Percentiles rank a stretch among this genome's conserved stretches.
These are phyloP conservation scores for Halcyon chelicuti DNA, from an alignment of 2,797 vertebrate species.

Conservation along the genomic window DNA sequence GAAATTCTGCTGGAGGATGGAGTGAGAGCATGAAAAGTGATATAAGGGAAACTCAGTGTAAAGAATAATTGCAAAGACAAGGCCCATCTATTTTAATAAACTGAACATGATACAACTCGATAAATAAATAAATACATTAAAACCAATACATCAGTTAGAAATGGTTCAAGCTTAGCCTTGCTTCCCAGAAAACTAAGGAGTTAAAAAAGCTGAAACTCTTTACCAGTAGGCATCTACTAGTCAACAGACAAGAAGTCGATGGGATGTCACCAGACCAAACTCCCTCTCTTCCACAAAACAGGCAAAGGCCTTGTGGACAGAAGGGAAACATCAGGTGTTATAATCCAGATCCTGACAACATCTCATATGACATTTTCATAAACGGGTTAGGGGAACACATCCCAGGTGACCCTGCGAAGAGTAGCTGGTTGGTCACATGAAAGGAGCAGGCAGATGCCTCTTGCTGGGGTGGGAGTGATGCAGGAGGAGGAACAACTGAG, in stretches of 20 bases:
- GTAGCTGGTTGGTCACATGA: neutral
- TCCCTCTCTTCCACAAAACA: neutral
- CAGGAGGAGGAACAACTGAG: neutral
- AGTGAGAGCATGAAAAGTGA: neutral
- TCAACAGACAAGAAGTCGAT: neutral
- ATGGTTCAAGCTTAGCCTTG: neutral
- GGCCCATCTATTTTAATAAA: neutral
- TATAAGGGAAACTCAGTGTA: neutral
- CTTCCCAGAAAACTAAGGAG: neutral
- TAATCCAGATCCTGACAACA: neutral
- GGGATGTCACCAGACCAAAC: neutral
- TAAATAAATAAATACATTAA: neutral
- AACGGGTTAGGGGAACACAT: neutral
- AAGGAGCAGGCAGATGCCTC: neutral
- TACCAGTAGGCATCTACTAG: neutral
- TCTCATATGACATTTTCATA: neutral
- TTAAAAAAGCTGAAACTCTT: neutral
- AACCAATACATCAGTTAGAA: neutral
- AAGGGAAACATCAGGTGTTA: neutral
- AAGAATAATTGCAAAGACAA: neutral
- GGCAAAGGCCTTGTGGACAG: neutral
- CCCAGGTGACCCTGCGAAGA: neutral
- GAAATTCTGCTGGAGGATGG: neutral
- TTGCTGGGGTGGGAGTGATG: neutral
- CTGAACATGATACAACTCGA: neutral